phyloP scores from a whole-genome alignment of 2,113 vertebrate species.

The Thalassoma bifasciatum region DNA sequence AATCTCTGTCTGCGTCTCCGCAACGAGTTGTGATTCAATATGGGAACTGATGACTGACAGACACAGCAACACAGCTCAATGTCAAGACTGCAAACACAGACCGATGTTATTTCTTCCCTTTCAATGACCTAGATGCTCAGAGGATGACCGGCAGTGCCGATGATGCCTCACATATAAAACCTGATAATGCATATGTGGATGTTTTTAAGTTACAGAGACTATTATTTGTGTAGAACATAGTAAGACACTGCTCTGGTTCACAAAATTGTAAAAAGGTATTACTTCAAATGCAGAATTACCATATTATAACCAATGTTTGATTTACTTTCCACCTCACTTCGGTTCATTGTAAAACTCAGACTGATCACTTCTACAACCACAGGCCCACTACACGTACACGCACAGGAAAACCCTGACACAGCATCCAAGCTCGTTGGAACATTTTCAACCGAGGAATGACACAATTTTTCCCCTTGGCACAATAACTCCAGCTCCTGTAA shows the following conservation, averaged over 20 bases:
- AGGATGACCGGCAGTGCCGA: slow-evolving; percentile 1
- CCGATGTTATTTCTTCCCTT: slow-evolving; percentile 9
- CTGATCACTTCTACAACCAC: background rate
- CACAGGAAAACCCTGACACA: background rate
- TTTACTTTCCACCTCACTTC: background rate
- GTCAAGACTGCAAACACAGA: slow-evolving; percentile 20
- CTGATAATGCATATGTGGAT: background rate
- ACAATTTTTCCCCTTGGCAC: slow-evolving; percentile 36
- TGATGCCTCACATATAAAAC: background rate
- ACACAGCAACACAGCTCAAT: slow-evolving; percentile 19
- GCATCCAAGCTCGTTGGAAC: slow-evolving; percentile 17
- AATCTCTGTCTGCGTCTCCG: slow-evolving; percentile 40
- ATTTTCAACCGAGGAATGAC: slow-evolving; percentile 21
- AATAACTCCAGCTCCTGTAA: slow-evolving; percentile 31
- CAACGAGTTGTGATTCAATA: slow-evolving; percentile 52
- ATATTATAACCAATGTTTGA: background rate
- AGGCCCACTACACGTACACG: background rate
- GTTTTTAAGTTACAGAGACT: background rate
- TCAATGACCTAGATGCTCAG: background rate
- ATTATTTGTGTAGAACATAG: background rate
- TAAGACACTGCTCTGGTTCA: background rate
- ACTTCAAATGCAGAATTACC: background rate
- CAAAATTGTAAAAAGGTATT: background rate
- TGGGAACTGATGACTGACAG: slow-evolving; percentile 37
- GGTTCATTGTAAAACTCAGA: slow-evolving; percentile 6